Evolutionary conservation across 1,140 invertebrate genomes (phyloP).

Genomic region (Elymnias hypermnestra): DNA sequence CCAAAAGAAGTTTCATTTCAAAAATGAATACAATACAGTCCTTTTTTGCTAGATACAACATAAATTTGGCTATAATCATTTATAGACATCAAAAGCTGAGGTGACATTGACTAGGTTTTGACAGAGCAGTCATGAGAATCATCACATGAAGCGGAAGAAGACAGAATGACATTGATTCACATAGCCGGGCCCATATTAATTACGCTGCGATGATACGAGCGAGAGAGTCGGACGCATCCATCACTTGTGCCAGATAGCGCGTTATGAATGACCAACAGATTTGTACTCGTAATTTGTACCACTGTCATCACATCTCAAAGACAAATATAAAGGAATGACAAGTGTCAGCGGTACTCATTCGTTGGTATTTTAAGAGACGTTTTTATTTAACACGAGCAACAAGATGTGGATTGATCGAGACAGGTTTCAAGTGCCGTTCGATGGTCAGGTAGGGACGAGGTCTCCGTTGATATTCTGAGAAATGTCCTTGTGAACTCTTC

Average conservation of each 20-base stretch:
- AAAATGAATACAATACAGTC: too few species aligned
- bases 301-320: conserved; percentile 75
- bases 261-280: conserved; percentile 70
- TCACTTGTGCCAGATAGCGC: conserved; percentile 61
- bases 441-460: conserved; percentile 50
- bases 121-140: conserved; percentile 46
- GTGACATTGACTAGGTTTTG: conserved; percentile 25
- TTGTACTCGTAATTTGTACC: conserved; percentile 73
- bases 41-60: too few species aligned
- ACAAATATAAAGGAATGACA: conserved; percentile 75
- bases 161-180: conserved; percentile 60
- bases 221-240: conserved; percentile 54
- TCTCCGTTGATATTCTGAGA: conserved; percentile 58
- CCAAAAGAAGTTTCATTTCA: too few species aligned
- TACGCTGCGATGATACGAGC: conserved; percentile 59
- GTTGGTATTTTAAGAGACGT: conserved; percentile 70
- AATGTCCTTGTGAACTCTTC: conserved; percentile 58
- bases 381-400: conserved; percentile 73
- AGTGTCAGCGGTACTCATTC: conserved; percentile 66
- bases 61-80: too few species aligned
- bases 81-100: neutral
- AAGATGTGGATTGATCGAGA: conserved; percentile 73
- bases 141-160: conserved; percentile 50
- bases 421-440: conserved; percentile 69
- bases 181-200: conserved; percentile 58